A percentile compares a stretch with the other conserved stretches of the same genome.
phyloP scores from a whole-genome alignment of 2,797 vertebrate species.

The Acropternis orthonyx region DNA sequence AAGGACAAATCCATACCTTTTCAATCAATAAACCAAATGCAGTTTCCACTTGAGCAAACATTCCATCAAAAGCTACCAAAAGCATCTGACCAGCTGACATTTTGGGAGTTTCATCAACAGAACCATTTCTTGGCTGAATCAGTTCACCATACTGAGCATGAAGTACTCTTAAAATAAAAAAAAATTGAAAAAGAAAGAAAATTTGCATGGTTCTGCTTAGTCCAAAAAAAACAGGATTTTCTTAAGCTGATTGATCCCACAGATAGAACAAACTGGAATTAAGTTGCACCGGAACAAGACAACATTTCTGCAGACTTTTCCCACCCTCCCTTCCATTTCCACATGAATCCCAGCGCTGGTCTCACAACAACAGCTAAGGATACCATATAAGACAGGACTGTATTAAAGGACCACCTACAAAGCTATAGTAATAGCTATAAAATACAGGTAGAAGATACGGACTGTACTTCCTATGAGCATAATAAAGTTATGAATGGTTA shows the following conservation, averaged over 20 bases:
- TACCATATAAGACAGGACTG: background rate
- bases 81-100: constrained; percentile 99
- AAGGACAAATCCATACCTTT: constrained; percentile 82
- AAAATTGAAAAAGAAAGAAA: background rate
- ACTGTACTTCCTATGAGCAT: background rate
- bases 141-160: constrained; percentile 96
- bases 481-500: background rate
- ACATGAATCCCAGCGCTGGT: background rate
- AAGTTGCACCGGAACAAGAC: background rate
- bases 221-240: background rate
- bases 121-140: constrained; percentile 91
- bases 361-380: background rate
- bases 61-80: constrained; percentile 97
- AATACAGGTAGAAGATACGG: background rate
- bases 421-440: background rate
- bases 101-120: constrained; percentile 92
- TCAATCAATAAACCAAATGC: constrained; percentile 94
- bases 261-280: background rate
- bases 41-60: constrained; percentile 98
- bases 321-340: too few species aligned
- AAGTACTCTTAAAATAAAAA: constrained; percentile 81
- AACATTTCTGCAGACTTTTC: background rate
- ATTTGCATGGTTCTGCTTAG: background rate
- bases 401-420: background rate
- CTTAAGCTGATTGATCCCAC: background rate